Evolutionary conservation across 2,888 invertebrate species (phyloP).

Genomic region (Beris morrisii): DNA sequence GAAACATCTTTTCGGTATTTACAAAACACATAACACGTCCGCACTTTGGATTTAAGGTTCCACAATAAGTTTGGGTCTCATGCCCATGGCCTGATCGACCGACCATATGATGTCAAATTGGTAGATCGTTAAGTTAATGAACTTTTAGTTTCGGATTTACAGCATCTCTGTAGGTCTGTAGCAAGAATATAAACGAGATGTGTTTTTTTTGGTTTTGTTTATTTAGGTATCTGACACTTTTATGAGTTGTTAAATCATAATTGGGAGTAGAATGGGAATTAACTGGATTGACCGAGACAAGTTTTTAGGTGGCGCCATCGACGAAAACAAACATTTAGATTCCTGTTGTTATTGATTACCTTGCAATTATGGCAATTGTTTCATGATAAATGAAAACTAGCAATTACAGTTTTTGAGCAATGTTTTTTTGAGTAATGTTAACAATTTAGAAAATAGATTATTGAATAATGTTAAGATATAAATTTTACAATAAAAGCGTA

Average conservation of each 20-base stretch:
- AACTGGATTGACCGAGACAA: background rate
- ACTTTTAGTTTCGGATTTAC: conserved; percentile 29
- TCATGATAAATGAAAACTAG: conserved; percentile 22
- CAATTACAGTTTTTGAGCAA: conserved; percentile 1
- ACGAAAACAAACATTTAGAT: conserved; percentile 13
- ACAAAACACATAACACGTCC: conserved; percentile 39
- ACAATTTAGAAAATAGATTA: too few species aligned
- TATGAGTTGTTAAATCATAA: conserved; percentile 27
- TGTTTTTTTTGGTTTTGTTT: background rate
- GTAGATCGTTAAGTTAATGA: conserved; percentile 38
- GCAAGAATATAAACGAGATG: conserved; percentile 3
- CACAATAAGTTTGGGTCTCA: background rate
- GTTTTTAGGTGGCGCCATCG: conserved; percentile 20
- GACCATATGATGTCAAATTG: conserved; percentile 32
- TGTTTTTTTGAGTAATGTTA: too few species aligned
- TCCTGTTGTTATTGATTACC: conserved; percentile 24
- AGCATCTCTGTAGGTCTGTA: conserved; percentile 25
- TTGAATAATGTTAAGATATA: too few species aligned
- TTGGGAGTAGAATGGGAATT: conserved; percentile 15
- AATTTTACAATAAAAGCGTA: too few species aligned
- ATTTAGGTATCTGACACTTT: conserved; percentile 30
- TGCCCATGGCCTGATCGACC: background rate
- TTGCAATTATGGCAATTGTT: conserved; percentile 29
- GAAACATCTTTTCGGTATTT: conserved; percentile 31
- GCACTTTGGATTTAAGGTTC: conserved; percentile 20